Evolutionary conservation across 1,140 invertebrate genomes (phyloP), one percentile per base, ranked within the genome.

Genomic region (Amphibalanus amphitrite): DNA sequence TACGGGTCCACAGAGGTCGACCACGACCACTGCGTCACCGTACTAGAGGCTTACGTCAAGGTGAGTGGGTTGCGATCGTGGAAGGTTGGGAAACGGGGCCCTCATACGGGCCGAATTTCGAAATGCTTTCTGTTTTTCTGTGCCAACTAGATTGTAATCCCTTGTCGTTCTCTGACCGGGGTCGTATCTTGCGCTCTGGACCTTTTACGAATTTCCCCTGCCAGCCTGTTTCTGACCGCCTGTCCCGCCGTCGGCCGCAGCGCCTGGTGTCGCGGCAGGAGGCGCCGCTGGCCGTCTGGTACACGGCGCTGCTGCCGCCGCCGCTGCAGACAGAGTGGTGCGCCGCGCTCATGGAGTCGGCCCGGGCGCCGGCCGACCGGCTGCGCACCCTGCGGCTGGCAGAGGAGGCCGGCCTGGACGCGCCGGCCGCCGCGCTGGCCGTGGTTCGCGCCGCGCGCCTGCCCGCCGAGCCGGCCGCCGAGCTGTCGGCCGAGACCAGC

Each of bases 241-340:
- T n/a, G n/a, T n/a, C n/a, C n/a, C n/a, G n/a, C n/a, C n/a, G n/a
- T n/a, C n/a, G n/a, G n/a, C n/a, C n/a, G 17, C 83, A 86, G 73
- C 82, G 87, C 73, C 79, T 95, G 15, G 89, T 91, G 40, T 82
- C 87, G 73, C 83, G 87, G 69, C 83, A 86, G 0, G 87, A 93
- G 78, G 86, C 90, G n/a, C 83, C 86, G 68, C 80, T 93, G 8
- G 86, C 96, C 15, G 90, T 93, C 4, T 89, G 87, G 78, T 97
- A 96, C 77, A 87, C 88, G 0, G 87, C 91, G 3, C 87, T 86
- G 69, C 81, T 97, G 33, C 88, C 89, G 20, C 78, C 80, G 67
- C 80, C 85, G 6, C 81, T 84, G 69, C 93, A 96, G 80, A 84
- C 92, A 26, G 76, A 82, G 28, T 83, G 89, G 67, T 97, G 91